Conservation (phyloP, 2,888 invertebrate species). For the Dasypolia templi region DNA sequence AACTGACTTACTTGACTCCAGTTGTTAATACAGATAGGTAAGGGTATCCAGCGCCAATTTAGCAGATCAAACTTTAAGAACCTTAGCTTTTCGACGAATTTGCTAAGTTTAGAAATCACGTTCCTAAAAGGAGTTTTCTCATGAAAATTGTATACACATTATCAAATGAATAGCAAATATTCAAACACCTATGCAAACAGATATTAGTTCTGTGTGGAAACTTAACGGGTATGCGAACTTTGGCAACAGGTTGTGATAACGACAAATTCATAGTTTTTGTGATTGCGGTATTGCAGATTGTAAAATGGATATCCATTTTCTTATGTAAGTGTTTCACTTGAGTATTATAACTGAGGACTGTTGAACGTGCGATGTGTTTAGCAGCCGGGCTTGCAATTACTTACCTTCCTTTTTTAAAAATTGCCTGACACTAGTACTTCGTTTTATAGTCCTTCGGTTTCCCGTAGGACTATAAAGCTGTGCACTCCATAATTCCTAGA, state of each 20-base stretch:
- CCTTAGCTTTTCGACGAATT: not conserved
- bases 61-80: not conserved
- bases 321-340: not conserved
- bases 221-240: conserved; percentile 3
- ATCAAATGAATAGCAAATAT: conserved; percentile 32
- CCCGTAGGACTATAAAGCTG: no score
- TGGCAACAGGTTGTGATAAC: conserved; percentile 42
- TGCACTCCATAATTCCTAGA: no score
- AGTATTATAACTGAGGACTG: no score
- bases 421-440: not conserved
- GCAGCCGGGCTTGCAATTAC: not conserved
- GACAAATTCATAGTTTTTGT: conserved; percentile 33
- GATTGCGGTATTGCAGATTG: conserved; percentile 5
- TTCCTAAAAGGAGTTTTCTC: not conserved
- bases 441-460: no score
- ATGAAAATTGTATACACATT: conserved; percentile 9
- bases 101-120: not conserved
- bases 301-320: conserved; percentile 11
- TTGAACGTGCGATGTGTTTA: not conserved
- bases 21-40: no score
- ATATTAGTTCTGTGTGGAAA: conserved; percentile 19
- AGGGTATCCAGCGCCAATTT: no score
- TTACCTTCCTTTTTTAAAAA: not conserved
- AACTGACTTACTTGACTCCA: no score
- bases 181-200: conserved; percentile 19